Percentiles rank a stretch among this genome's conserved stretches.
Conservation (phyloP, 2,888 invertebrate genomes). For the Apodemia duryi region DNA sequence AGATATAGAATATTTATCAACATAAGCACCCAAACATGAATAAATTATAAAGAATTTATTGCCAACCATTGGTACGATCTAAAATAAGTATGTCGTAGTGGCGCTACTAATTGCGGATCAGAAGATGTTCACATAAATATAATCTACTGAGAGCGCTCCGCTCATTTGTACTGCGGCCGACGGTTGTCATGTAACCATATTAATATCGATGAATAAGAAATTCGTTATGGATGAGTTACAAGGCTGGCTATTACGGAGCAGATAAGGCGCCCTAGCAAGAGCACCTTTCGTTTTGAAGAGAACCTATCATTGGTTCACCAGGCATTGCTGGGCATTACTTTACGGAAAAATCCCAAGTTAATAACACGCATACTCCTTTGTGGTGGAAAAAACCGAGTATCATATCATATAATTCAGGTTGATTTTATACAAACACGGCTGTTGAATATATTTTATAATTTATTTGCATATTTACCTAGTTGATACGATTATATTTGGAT, state of each 20-base stretch:
- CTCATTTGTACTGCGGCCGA: slow-evolving; percentile 72
- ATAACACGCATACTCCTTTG: too few relatives aligned
- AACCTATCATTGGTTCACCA: neutral
- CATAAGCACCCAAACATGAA: neutral
- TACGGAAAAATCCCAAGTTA: too few relatives aligned
- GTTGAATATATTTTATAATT: too few relatives aligned
- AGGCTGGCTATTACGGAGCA: slow-evolving; percentile 59
- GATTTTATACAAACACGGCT: too few relatives aligned
- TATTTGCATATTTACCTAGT: too few relatives aligned
- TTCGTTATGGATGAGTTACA: slow-evolving; percentile 76
- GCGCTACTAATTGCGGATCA: slow-evolving; percentile 69
- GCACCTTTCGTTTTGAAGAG: neutral
- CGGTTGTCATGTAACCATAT: slow-evolving; percentile 74
- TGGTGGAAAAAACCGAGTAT: too few relatives aligned
- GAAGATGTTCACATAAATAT: slow-evolving; percentile 59
- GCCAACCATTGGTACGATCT: slow-evolving; percentile 16
- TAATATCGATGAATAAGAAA: slow-evolving; percentile 79
- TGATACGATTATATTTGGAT: too few relatives aligned
- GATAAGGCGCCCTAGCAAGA: neutral
- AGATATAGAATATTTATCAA: neutral
- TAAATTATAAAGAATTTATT: slow-evolving; percentile 22
- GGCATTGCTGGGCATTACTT: neutral
- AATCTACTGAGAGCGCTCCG: slow-evolving; percentile 28
- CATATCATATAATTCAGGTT: too few relatives aligned
- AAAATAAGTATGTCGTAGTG: slow-evolving; percentile 40